Evolutionary conservation across 2,888 invertebrate genomes (phyloP).

Genomic region (Tholera decimalis): DNA sequence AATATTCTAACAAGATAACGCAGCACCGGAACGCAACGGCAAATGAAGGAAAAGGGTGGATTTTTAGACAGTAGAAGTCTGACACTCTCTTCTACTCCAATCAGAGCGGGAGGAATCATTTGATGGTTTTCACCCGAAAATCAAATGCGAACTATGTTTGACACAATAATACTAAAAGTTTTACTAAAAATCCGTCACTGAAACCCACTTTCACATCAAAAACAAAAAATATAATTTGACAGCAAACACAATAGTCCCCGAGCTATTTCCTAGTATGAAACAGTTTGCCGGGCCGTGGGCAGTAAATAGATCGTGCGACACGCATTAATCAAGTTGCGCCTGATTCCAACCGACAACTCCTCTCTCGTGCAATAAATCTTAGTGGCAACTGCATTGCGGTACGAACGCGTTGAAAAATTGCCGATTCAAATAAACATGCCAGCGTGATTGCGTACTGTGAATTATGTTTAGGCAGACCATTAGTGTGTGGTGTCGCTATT

Average conservation of each 20-base stretch:
- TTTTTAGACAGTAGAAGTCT: too few relatives aligned
- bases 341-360: slow-evolving; percentile 80
- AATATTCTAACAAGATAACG: too few relatives aligned
- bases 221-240: slow-evolving; percentile 37
- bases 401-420: slow-evolving; percentile 84
- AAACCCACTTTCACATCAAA: slow-evolving; percentile 15
- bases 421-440: slow-evolving; percentile 85
- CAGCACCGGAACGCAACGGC: too few relatives aligned
- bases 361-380: slow-evolving; percentile 83
- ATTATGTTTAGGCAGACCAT: slow-evolving; percentile 53
- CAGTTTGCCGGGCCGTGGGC: slow-evolving; percentile 61
- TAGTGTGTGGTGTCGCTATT: slow-evolving; percentile 50
- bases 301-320: slow-evolving; percentile 81
- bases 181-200: neutral
- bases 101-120: too few relatives aligned
- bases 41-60: too few relatives aligned
- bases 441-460: slow-evolving; percentile 73
- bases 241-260: slow-evolving; percentile 46
- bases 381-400: slow-evolving; percentile 84
- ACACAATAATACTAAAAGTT: neutral
- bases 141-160: neutral
- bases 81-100: too few relatives aligned
- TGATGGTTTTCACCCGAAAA: too few relatives aligned
- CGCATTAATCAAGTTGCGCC: slow-evolving; percentile 82
- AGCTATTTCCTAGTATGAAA: slow-evolving; percentile 64